Evolutionary conservation across 2,888 invertebrate genomes (phyloP).

Genomic region (Eilema griseolum): DNA sequence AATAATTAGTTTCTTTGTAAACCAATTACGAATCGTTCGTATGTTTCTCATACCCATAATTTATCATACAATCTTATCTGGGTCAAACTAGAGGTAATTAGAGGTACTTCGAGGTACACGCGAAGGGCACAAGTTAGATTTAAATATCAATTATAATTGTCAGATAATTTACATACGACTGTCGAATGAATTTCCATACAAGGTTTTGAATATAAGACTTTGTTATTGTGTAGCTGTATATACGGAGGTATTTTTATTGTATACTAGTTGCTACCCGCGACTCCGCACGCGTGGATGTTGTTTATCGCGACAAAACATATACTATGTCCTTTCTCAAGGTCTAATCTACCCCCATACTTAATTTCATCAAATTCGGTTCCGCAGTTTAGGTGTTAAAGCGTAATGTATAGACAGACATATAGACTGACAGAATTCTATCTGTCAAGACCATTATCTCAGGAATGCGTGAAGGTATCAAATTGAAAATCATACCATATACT

Average conservation of each 20-base stretch:
- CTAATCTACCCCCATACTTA: too few relatives aligned
- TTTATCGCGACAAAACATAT: too few relatives aligned
- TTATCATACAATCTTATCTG: slow-evolving; percentile 37
- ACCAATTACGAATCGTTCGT: slow-evolving; percentile 36
- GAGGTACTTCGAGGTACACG: slow-evolving; percentile 33
- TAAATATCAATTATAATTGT: slow-evolving; percentile 33
- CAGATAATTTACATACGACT: slow-evolving; percentile 31
- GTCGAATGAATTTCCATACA: slow-evolving; percentile 31
- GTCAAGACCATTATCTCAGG: too few relatives aligned
- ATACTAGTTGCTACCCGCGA: not conserved
- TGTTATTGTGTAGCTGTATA: not conserved
- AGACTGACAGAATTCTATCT: too few relatives aligned
- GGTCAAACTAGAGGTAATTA: slow-evolving; percentile 41
- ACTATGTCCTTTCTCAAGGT: too few relatives aligned
- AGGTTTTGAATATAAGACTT: slow-evolving; percentile 19
- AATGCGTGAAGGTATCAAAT: too few relatives aligned
- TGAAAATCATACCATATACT: too few relatives aligned
- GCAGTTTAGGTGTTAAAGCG: too few relatives aligned
- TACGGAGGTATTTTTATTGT: not conserved
- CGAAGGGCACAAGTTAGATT: slow-evolving; percentile 32
- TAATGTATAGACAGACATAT: too few relatives aligned
- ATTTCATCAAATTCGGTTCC: too few relatives aligned
- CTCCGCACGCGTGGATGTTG: too few relatives aligned
- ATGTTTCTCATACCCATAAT: slow-evolving; percentile 42
- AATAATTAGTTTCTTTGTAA: slow-evolving; percentile 6